Evolutionary conservation across 2,888 invertebrate species (phyloP), one percentile per base, ranked within the genome.

Genomic region (Caradrina clavipalpis): DNA sequence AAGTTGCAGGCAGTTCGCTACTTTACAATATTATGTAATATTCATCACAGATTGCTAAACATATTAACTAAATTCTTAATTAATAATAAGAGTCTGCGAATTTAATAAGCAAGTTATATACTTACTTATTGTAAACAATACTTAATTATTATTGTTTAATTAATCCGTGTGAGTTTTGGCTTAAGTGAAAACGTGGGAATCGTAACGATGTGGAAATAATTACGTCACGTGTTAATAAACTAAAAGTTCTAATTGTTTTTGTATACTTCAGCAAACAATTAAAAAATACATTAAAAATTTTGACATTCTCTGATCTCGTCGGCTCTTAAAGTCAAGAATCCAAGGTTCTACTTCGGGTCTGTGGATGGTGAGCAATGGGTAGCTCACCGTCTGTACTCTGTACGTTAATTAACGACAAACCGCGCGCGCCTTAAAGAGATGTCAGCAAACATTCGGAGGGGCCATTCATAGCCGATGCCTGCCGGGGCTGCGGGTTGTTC

Each of bases 171-270:
- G 78, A 76, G 22, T 47, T 58, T 69, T 21, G 19, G 19, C 49
- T 35, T 54, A 60, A 69, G 61, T 65, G 70, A 80, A 77, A 77
- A 77, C 80, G 80, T 77, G 76, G 26, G 77, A 79, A 8, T 11
- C 11, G 21, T 8, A 4, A 22, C 22, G 53, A 15, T 31, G 42
- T 19, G 31, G 13, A 21, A 26, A 55, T 15, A 19, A 21, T 65
- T 45, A 57, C 51, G 42, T 39, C 35, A 51, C 11, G 22, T 17
- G 15, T 22, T 7, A 35, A 8, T 39, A 13, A 42, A 45, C n/a
- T 21, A 26, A 51, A 45, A 57, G 17, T 5, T 45, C 17, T 45
- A 45, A 45, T 45, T 45, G 45, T 45, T 45, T 6, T 55, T 19
- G 19, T 5, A 26, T 4, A 15, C 31, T 45, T 50, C n/a, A 42